Percentiles rank a stretch among this genome's conserved stretches.
These are phyloP conservation scores for Sander vitreus DNA, from an alignment of 2,113 vertebrate genomes.

Conservation along the genomic window DNA sequence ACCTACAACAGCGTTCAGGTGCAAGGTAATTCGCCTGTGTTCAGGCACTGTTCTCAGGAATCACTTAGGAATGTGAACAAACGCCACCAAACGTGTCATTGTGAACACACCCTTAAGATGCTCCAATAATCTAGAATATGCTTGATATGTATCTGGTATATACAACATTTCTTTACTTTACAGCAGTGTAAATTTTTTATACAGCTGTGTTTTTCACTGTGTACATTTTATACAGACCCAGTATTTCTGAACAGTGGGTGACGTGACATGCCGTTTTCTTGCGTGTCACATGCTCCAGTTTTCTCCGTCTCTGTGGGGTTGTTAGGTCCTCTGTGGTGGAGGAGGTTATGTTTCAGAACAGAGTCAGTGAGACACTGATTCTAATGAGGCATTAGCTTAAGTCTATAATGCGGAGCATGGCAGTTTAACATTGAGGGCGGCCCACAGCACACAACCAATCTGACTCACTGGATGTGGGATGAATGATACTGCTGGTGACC, in stretches of 20 bases:
- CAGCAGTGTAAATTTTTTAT: too few relatives aligned
- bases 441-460: constrained; percentile 44
- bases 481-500: constrained; percentile 45
- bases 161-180: background rate
- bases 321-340: constrained; percentile 22
- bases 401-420: constrained; percentile 62
- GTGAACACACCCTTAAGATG: constrained; percentile 24
- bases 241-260: background rate
- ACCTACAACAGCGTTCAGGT: background rate
- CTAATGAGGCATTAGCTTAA: constrained; percentile 70
- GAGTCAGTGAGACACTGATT: constrained; percentile 53
- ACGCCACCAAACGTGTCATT: constrained; percentile 2
- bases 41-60: background rate
- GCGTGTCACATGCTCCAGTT: background rate
- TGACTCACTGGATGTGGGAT: constrained; percentile 51
- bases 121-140: background rate
- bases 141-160: background rate
- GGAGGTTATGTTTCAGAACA: constrained; percentile 22
- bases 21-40: background rate
- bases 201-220: background rate
- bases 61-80: background rate
- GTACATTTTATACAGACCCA: background rate
- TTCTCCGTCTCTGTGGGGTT: background rate
- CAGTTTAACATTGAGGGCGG: constrained; percentile 59
- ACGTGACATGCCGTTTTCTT: background rate